Evolutionary conservation across 2,888 invertebrate species (phyloP), one percentile per base, ranked within the genome.

Genomic region (Lasioglossum morio): DNA sequence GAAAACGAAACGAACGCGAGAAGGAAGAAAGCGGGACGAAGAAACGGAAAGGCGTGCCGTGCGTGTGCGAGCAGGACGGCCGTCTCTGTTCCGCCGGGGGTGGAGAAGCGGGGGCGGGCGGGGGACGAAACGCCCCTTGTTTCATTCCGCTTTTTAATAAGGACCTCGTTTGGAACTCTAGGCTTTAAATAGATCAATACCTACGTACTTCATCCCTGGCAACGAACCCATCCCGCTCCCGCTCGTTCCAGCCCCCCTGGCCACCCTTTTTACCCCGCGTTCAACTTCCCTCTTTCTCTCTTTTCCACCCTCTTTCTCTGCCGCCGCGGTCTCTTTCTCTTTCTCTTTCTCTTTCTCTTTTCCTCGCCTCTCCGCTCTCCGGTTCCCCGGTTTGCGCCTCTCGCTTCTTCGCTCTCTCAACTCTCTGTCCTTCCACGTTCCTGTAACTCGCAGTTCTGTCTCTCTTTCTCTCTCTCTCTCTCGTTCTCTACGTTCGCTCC

Each of bases 121-220:
- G 87, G 86, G 90, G 87, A 89, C 87, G 89, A 85, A 90, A 90
- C 92, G 87, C 92, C 93, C 94, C 94, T 93, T 93, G 94, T 94
- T 95, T 94, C 94, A 95, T 95, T 94, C 94, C 93, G 94, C 95
- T 95, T 95, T 95, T 95, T 95, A 95, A 95, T 95, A 95, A 95
- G 94, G 95, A 95, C 94, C 95, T 95, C 95, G 95, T 95, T 95
- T 95, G 95, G 94, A 95, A 94, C 94, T 95, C 94, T 94, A 95
- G 94, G 95, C 95, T 94, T 95, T 94, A 94, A 95, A 95, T 94
- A 95, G 94, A 95, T 95, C 95, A 95, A 95, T 95, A 95, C 94
- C 94, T 93, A 94, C 94, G 94, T 94, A 94, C 94, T 94, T 94
- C 93, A 94, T 94, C 94, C 94, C 94, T 94, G 94, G 94, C 95